These are phyloP conservation scores for Radopholus similis DNA, from an alignment of 1,140 invertebrate genomes.

Conservation along the genomic window DNA sequence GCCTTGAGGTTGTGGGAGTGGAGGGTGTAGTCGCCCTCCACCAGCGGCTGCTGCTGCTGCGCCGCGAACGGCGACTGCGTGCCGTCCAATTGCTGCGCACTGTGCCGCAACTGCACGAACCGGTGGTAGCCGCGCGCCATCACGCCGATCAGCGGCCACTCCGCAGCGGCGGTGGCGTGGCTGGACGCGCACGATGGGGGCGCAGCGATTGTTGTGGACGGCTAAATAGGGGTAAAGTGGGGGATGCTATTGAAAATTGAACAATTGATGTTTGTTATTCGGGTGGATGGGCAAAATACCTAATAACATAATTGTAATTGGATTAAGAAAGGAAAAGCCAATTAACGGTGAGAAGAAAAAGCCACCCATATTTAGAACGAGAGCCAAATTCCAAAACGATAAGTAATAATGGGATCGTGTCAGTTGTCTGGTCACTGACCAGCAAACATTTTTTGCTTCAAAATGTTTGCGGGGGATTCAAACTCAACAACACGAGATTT, in stretches of 20 bases:
- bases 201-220: not conserved
- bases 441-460: too few species aligned
- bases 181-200: not conserved
- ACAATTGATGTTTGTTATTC: not conserved
- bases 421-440: not conserved
- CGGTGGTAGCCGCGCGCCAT: slow-evolving; percentile 33
- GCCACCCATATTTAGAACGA: not conserved
- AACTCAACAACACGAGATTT: not conserved
- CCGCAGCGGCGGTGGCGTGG: not conserved
- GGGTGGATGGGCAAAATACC: not conserved
- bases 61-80: not conserved
- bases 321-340: not conserved
- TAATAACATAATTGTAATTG: not conserved
- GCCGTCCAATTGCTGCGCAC: slow-evolving; percentile 19
- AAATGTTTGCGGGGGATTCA: too few species aligned
- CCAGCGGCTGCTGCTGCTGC: not conserved
- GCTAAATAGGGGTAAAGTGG: not conserved
- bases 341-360: not conserved
- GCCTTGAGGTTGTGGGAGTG: slow-evolving; percentile 6
- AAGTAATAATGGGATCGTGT: not conserved
- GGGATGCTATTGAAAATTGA: not conserved
- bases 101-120: slow-evolving; percentile 22
- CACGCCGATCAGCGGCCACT: slow-evolving; percentile 28
- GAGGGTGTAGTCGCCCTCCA: slow-evolving; percentile 24
- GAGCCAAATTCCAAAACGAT: too few species aligned